These are phyloP conservation scores for Carollia perspicillata DNA, from an alignment of 2,113 vertebrate genomes.

Conservation along the genomic window DNA sequence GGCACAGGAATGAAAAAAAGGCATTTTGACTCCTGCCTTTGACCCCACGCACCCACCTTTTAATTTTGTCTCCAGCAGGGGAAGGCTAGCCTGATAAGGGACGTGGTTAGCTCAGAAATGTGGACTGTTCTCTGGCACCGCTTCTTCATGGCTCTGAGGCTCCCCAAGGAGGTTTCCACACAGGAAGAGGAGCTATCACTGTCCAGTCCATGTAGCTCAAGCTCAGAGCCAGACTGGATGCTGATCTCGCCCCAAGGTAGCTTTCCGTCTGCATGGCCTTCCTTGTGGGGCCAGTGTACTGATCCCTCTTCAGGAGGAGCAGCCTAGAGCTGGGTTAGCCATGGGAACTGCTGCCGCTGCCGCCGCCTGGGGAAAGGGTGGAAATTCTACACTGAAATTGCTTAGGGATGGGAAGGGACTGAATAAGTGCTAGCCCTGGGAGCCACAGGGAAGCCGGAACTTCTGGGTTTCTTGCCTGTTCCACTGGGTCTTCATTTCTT, in stretches of 20 bases:
- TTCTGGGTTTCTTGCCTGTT: neutral
- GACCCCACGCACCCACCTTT: neutral
- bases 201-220: neutral
- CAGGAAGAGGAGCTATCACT: slow-evolving; percentile 67
- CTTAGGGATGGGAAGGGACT: neutral
- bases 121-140: slow-evolving; percentile 80
- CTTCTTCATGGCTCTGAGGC: slow-evolving; percentile 73
- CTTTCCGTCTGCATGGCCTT: neutral
- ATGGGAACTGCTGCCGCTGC: neutral
- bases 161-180: neutral
- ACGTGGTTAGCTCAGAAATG: slow-evolving; percentile 78
- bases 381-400: neutral
- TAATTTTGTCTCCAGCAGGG: slow-evolving; percentile 52
- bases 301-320: neutral
- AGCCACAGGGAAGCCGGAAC: neutral
- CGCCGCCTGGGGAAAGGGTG: neutral
- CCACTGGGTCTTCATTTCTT: neutral
- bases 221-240: slow-evolving; percentile 81
- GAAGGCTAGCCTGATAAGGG: slow-evolving; percentile 36
- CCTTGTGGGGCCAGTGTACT: neutral
- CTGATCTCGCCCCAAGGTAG: slow-evolving; percentile 85
- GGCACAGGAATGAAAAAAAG: neutral
- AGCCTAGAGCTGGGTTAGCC: neutral
- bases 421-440: neutral
- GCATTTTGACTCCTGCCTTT: neutral